These are phyloP conservation scores for Diabrotica undecimpunctata DNA, from an alignment of 1,140 invertebrate species.

Conservation along the genomic window DNA sequence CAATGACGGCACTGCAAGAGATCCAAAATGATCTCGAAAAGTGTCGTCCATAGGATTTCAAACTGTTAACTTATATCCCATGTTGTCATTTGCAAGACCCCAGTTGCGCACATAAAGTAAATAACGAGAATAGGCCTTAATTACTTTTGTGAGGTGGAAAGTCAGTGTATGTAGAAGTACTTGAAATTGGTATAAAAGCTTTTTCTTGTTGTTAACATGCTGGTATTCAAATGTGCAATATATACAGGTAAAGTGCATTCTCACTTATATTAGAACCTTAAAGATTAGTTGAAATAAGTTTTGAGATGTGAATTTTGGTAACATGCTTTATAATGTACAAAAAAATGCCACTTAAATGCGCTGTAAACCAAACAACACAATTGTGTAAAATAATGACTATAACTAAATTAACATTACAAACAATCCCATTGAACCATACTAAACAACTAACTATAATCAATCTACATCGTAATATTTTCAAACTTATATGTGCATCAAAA, in stretches of 20 bases:
- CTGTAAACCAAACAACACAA: too few species aligned
- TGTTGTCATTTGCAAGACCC: slow-evolving; percentile 18
- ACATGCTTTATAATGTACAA: too few species aligned
- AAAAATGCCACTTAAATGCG: too few species aligned
- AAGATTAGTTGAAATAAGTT: too few species aligned
- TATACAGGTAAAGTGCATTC: slow-evolving; percentile 6
- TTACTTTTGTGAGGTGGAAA: slow-evolving; percentile 38
- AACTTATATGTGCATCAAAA: too few species aligned
- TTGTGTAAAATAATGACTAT: too few species aligned
- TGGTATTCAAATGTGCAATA: slow-evolving; percentile 9
- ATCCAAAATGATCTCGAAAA: slow-evolving; percentile 3
- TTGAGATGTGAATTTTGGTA: not conserved
- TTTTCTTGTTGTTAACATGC: slow-evolving; percentile 9
- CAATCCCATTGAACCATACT: too few species aligned
- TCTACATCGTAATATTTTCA: too few species aligned
- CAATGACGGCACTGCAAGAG: slow-evolving; percentile 18
- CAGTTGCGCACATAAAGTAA: slow-evolving; percentile 35
- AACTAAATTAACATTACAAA: too few species aligned
- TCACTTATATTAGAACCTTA: not conserved
- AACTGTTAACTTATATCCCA: not conserved
- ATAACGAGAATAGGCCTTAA: slow-evolving; percentile 35
- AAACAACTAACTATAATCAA: too few species aligned
- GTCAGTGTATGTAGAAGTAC: not conserved
- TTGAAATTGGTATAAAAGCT: slow-evolving; percentile 10
- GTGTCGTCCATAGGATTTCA: not conserved